phyloP scores from a whole-genome alignment of 2,888 invertebrate species.

The Empis livida region DNA sequence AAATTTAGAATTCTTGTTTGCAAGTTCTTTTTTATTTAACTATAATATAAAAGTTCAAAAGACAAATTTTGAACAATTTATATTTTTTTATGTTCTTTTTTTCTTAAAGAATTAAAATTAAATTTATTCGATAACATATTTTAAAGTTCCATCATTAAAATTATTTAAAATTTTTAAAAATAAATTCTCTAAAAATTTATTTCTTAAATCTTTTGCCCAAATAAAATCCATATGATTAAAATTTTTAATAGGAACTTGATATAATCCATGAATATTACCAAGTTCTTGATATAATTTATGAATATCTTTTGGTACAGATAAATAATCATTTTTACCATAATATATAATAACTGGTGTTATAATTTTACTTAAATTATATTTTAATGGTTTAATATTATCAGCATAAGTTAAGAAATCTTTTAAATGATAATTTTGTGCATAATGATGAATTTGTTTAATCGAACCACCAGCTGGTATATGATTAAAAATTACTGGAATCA shows the following conservation, averaged over 20 bases:
- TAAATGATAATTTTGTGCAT: constrained; percentile 32
- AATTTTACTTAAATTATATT: constrained; percentile 32
- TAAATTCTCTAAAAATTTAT: constrained; percentile 4
- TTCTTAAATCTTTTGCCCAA: constrained; percentile 1
- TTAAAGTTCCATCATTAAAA: neutral
- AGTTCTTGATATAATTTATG: constrained; percentile 1
- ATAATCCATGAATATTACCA: neutral
- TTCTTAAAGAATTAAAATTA: too few relatives aligned
- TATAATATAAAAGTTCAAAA: too few relatives aligned
- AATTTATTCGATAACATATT: constrained; percentile 2
- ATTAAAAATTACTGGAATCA: constrained; percentile 43
- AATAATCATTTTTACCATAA: constrained; percentile 39
- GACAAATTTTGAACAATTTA: too few relatives aligned
- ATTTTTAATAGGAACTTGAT: neutral
- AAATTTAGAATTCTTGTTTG: too few relatives aligned
- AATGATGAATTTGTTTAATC: constrained; percentile 39
- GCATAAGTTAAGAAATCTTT: constrained; percentile 34
- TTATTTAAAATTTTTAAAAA: neutral
- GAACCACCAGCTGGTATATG: constrained; percentile 44
- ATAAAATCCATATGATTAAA: constrained; percentile 9
- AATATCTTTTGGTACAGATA: constrained; percentile 33
- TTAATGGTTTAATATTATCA: constrained; percentile 34
- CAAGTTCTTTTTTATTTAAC: too few relatives aligned
- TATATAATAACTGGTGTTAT: constrained; percentile 36
- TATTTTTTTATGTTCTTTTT: too few relatives aligned